These are phyloP conservation scores for Saccostrea cuccullata DNA, from an alignment of 1,140 invertebrate genomes.

Conservation along the genomic window DNA sequence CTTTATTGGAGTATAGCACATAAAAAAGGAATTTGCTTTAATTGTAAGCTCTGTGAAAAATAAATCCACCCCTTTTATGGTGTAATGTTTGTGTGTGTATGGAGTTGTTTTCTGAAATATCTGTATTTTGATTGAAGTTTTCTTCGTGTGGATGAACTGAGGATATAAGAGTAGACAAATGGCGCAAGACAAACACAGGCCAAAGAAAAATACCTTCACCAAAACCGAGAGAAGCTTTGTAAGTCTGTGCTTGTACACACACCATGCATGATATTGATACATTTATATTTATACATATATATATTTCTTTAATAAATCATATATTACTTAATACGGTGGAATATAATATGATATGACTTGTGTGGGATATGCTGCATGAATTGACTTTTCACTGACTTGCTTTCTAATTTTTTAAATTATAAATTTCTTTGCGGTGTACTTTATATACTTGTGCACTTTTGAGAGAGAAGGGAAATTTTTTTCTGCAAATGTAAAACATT, in stretches of 20 bases:
- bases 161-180: slow-evolving; percentile 27
- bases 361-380: slow-evolving; percentile 26
- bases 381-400: not conserved
- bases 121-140: slow-evolving; percentile 29
- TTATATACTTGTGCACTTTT: too few species aligned
- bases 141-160: not conserved
- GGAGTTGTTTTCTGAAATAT: not conserved
- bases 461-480: too few species aligned
- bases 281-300: not conserved
- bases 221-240: slow-evolving; percentile 26
- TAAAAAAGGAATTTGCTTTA: not conserved
- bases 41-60: not conserved
- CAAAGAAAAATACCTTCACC: slow-evolving; percentile 30
- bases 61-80: not conserved
- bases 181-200: slow-evolving; percentile 30
- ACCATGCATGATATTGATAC: slow-evolving; percentile 11
- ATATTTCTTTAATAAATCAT: not conserved
- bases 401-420: not conserved
- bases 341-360: not conserved
- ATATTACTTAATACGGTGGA: not conserved
- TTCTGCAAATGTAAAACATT: too few species aligned
- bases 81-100: not conserved
- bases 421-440: too few species aligned
- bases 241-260: slow-evolving; percentile 29
- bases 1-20: not conserved